Evolutionary conservation across 2,888 invertebrate species (phyloP), one percentile per base, ranked within the genome.

Genomic region (Deilephila porcellus): DNA sequence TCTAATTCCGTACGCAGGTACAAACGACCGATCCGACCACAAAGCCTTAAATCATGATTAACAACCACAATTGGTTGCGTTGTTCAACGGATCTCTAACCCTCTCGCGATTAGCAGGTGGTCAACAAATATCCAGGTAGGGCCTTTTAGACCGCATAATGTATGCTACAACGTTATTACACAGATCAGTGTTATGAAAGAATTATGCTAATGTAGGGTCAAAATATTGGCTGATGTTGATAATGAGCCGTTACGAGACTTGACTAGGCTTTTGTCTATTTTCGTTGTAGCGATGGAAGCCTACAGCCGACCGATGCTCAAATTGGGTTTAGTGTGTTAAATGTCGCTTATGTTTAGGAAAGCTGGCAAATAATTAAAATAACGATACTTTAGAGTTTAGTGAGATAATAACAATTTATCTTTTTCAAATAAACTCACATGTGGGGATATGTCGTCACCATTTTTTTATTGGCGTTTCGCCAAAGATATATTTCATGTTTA

Each of bases 141-240:
- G 52, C 45, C 29, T 59, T 59, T 60, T 70, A 37, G 34, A 63
- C 45, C 5, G 45, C 67, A 52, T 71, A 71, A 52, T 73, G 71
- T 73, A 72, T 71, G 56, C 56, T 60, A 75, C 72, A 70, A 64
- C 59, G 77, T 74, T 71, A 77, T 75, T 75, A 77, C 59, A 45
- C 59, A 19, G 56, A n/a, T n/a, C 56, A 56, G n/a, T 56, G n/a
- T 56, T 56, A 25, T 67, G 20, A 19, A 52, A 67, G 67, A 25
- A 45, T 67, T 67, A 67, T 67, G 67, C 67, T 25, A 67, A 67
- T 64, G 20, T 45, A 34, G n/a, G 14, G 20, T 20, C 20, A 4
- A 29, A 52, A 4, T 25, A 25, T 25, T 25, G 25, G 25, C 25
- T 25, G 25, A 45, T 20, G 20, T n/a, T 25, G 52, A 17, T 67